Base-by-base conservation (phyloP, 2,888 invertebrate genomes). In the Pheosia gnoma region DNA sequence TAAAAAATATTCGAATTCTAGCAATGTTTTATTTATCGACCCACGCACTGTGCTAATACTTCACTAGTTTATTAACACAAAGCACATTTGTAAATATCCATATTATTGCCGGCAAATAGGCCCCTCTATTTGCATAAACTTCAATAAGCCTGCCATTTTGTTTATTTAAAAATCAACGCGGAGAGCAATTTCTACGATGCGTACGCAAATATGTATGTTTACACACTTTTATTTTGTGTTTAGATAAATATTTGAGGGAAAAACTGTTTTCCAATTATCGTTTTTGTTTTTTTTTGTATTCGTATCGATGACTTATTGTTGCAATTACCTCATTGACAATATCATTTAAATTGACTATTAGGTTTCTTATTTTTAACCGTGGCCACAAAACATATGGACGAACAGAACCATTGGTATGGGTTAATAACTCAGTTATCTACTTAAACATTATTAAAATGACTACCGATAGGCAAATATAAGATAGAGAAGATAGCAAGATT, bases 111-210 rank as follows among this genome's bases (percentile, higher is more conserved):
- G 59, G 83, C 84, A 86, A 87, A 86, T 84, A 81, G 80, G 72
- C 71, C 74, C 88, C 86, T 83, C 73, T 88, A 83, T 88, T 89
- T 87, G 76, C 68, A 72, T 72, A 81, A 78, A 75, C 69, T 71
- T 85, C 85, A 85, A 87, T 87, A 85, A 81, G 78, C 68, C 57
- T 64, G 71, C 76, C 72, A 79, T 78, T 74, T 72, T 81, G 77
- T 86, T 84, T 86, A 79, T 80, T 80, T 80, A 81, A 81, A 84
- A 84, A 84, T 85, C 83, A 82, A 79, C 81, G 80, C 77, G 71
- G 71, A 78, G 74, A 73, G 74, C 65, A 66, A 70, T 67, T 63
- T 65, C 66, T 76, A 65, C 71, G 71, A 53, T 75, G 68, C 75
- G 69, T 68, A 68, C 59, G 75, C 72, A 81, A 81, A 82, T 75